These are phyloP conservation scores for Nysson spinosus DNA, from an alignment of 2,888 invertebrate species.

Conservation along the genomic window DNA sequence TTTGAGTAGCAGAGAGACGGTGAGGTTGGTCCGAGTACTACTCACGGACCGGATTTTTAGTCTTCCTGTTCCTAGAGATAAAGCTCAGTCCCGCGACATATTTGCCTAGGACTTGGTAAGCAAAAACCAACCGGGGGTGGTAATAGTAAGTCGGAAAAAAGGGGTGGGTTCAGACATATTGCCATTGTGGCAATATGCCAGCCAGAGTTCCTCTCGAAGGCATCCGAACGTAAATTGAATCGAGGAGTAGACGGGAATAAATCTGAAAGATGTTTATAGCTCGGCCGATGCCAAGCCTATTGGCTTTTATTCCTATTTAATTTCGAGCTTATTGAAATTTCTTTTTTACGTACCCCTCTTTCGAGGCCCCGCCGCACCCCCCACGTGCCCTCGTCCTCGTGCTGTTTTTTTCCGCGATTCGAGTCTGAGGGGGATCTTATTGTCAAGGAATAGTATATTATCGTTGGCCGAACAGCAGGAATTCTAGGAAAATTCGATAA, in stretches of 20 bases:
- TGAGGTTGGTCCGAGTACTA: conserved; percentile 30
- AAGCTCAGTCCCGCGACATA: conserved; percentile 39
- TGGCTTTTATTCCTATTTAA: conserved; percentile 33
- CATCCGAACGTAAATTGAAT: conserved; percentile 73
- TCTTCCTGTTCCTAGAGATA: conserved; percentile 46
- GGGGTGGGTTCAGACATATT: conserved; percentile 53
- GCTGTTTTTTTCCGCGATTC: no score
- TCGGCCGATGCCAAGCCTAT: conserved; percentile 54
- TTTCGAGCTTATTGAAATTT: no score
- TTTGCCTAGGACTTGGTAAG: conserved; percentile 50
- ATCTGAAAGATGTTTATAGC: conserved; percentile 68
- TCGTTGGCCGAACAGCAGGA: conserved; percentile 43
- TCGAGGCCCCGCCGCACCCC: no score
- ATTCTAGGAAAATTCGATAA: conserved; percentile 35
- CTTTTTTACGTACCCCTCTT: no score
- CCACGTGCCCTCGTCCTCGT: no score
- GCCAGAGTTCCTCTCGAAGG: conserved; percentile 53
- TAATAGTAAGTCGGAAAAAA: conserved; percentile 21
- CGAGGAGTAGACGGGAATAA: conserved; percentile 64
- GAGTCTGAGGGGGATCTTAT: no score
- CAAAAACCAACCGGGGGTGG: conserved; percentile 27
- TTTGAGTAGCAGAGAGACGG: conserved; percentile 17
- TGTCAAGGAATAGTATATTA: no score
- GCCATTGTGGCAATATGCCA: conserved; percentile 57
- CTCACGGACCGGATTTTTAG: conserved; percentile 41